Evolutionary conservation across 2,888 invertebrate genomes (phyloP).

Genomic region (Synergus japonicus): DNA sequence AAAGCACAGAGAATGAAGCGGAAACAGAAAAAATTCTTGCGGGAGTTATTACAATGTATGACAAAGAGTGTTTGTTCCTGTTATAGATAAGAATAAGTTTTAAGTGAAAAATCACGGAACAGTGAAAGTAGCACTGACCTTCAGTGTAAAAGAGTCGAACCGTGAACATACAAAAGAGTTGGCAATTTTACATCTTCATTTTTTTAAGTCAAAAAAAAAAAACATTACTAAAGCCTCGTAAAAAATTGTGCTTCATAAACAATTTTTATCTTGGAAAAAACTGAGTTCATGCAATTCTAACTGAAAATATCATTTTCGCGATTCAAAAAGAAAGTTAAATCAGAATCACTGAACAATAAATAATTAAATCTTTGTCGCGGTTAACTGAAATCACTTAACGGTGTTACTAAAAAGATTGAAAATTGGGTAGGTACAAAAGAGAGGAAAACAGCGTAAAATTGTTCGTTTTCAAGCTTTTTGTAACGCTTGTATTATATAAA

Average conservation of each 20-base stretch:
- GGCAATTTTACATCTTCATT: background rate
- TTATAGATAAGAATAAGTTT: background rate
- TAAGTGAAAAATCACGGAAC: constrained; percentile 7
- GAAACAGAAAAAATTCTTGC: background rate
- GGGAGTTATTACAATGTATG: background rate
- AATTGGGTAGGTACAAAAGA: background rate
- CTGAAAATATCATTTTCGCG: background rate
- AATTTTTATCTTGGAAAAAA: no score
- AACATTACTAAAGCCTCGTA: no score
- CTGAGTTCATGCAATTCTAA: no score
- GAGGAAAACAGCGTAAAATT: background rate
- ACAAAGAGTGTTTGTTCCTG: background rate
- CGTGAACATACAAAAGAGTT: constrained; percentile 9
- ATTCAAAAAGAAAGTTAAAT: background rate
- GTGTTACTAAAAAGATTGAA: background rate
- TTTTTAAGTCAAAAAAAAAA: background rate
- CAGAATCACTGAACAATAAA: background rate
- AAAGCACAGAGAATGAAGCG: background rate
- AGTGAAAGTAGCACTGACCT: constrained; percentile 7
- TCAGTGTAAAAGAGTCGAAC: constrained; percentile 13
- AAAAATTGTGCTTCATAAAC: no score
- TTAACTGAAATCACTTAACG: background rate
- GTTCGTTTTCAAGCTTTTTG: background rate
- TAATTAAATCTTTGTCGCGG: background rate
- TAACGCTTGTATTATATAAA: background rate